Evolutionary conservation across 2,888 invertebrate species (phyloP).

Genomic region (Tipula confusa): DNA sequence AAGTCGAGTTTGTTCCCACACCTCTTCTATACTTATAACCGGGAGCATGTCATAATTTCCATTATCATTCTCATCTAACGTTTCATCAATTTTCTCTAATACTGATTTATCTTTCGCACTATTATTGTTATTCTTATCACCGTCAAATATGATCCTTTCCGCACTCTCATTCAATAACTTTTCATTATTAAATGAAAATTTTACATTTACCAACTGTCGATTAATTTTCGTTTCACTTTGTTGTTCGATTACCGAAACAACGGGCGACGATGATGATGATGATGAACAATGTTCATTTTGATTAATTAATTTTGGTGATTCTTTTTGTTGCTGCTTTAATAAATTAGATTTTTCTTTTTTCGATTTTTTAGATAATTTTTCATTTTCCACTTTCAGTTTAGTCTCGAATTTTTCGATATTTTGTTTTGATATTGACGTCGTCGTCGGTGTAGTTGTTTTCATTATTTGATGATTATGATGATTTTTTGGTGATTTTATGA

Average conservation of each 20-base stretch:
- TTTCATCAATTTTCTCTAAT: background rate
- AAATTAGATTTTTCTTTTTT: slow-evolving; percentile 30
- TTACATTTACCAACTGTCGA: slow-evolving; percentile 13
- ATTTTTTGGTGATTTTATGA: background rate
- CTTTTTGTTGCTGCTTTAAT: background rate
- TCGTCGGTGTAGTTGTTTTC: background rate
- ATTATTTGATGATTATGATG: slow-evolving; percentile 9
- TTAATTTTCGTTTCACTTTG: slow-evolving; percentile 20
- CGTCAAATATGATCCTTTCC: background rate
- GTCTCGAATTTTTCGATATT: background rate
- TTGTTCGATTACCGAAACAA: background rate
- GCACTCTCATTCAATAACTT: background rate
- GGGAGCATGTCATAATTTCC: slow-evolving; percentile 33
- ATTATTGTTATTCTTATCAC: background rate
- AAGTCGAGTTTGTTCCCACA: background rate
- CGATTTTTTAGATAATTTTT: slow-evolving; percentile 25
- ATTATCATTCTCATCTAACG: slow-evolving; percentile 29
- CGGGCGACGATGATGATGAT: background rate
- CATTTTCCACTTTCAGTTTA: slow-evolving; percentile 4
- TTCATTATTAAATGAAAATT: slow-evolving; percentile 26
- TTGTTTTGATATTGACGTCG: background rate
- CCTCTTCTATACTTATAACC: slow-evolving; percentile 32
- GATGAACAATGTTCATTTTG: background rate
- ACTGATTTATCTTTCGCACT: background rate
- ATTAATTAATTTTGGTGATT: background rate